A percentile compares a stretch with the other conserved stretches of the same genome.
phyloP scores from a whole-genome alignment of 2,113 vertebrate genomes.

The Platichthys stellatus region DNA sequence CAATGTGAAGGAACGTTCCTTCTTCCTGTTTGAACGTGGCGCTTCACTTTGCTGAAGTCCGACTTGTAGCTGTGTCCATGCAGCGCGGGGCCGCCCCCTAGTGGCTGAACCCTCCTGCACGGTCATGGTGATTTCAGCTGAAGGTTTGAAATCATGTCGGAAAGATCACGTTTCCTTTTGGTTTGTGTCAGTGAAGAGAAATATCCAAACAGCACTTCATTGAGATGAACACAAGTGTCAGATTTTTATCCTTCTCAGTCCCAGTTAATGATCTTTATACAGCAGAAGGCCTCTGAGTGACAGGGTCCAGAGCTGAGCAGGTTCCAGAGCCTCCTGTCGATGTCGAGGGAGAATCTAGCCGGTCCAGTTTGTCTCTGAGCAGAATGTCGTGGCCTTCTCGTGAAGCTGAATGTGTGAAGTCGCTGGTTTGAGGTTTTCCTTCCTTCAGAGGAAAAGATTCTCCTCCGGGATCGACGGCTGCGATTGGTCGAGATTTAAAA shows the following conservation, averaged over 20 bases:
- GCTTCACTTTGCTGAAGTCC: not conserved
- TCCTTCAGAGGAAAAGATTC: not conserved
- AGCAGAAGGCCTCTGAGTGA: not conserved
- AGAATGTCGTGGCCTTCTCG: not conserved
- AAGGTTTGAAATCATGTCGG: not conserved
- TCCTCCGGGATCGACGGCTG: not conserved
- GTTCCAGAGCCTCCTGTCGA: not conserved
- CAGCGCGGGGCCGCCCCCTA: slow-evolving; percentile 18
- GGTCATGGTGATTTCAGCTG: not conserved
- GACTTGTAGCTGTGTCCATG: not conserved
- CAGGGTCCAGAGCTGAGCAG: too few species aligned
- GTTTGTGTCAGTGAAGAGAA: not conserved
- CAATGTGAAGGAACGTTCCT: not conserved
- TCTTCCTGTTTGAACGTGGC: not conserved
- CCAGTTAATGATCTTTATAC: slow-evolving; percentile 5
- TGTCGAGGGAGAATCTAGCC: not conserved
- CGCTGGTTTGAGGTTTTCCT: not conserved
- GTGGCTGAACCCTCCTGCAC: slow-evolving; percentile 18
- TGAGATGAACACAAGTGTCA: not conserved
- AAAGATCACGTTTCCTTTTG: not conserved
- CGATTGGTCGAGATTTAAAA: too few species aligned
- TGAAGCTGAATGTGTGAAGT: not conserved
- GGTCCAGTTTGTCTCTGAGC: not conserved
- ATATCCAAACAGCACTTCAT: not conserved
- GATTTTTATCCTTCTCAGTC: too few species aligned